phyloP scores from a whole-genome alignment of 1,140 invertebrate species.

The Drosophila mauritiana region DNA sequence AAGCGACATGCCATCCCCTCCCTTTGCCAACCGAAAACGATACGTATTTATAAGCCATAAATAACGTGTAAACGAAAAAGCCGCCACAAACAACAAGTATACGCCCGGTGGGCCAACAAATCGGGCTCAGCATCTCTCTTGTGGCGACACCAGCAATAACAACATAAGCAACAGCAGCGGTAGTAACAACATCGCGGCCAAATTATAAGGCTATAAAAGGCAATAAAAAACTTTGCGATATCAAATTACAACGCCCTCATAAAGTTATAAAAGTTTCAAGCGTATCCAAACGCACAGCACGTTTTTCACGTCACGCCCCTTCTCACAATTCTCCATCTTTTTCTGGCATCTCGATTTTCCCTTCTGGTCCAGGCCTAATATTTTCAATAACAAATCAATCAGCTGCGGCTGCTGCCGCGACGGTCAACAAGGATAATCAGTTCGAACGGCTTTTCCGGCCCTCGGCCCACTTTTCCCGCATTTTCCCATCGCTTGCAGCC shows the following conservation, averaged over 20 bases:
- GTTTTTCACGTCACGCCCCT: constrained; percentile 38
- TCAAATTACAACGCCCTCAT: constrained; percentile 81
- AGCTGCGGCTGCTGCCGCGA: constrained; percentile 61
- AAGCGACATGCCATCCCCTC: background rate
- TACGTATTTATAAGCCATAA: constrained; percentile 79
- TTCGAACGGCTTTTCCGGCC: constrained; percentile 50
- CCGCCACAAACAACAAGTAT: constrained; percentile 63
- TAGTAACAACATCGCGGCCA: constrained; percentile 74
- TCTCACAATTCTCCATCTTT: constrained; percentile 3
- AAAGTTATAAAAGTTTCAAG: constrained; percentile 82
- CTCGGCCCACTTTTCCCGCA: constrained; percentile 2
- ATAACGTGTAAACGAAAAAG: constrained; percentile 81
- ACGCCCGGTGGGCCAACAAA: constrained; percentile 49
- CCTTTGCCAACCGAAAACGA: constrained; percentile 27
- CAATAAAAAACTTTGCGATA: constrained; percentile 82
- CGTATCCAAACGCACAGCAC: constrained; percentile 73
- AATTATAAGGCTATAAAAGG: constrained; percentile 83
- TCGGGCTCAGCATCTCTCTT: constrained; percentile 34
- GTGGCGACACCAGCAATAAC: constrained; percentile 37
- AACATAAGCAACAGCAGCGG: constrained; percentile 31
- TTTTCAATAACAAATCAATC: constrained; percentile 83
- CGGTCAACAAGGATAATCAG: constrained; percentile 78
- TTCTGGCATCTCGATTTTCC: constrained; percentile 12
- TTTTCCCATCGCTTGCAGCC: constrained; percentile 20
- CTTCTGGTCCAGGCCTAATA: constrained; percentile 65